Evolutionary conservation across 1,140 invertebrate genomes (phyloP).

Genomic region (Galleria mellonella): DNA sequence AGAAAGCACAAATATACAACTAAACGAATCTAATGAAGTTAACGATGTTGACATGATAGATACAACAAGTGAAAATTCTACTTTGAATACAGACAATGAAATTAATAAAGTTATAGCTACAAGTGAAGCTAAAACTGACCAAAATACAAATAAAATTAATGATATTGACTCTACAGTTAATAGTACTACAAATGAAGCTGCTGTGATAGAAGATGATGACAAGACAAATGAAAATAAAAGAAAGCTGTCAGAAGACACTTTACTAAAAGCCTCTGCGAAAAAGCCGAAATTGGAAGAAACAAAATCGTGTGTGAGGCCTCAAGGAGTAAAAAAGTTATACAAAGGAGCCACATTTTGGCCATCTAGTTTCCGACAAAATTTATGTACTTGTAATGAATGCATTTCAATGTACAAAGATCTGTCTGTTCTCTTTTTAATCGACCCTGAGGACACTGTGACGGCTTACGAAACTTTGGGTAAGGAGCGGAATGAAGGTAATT

Average conservation of each 20-base stretch:
- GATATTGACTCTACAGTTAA: slow-evolving; percentile 4
- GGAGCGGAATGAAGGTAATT: slow-evolving; percentile 65
- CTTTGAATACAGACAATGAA: too few relatives aligned
- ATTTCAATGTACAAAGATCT: slow-evolving; percentile 81
- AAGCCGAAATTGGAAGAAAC: slow-evolving; percentile 32
- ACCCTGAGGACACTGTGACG: slow-evolving; percentile 88
- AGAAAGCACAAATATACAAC: too few relatives aligned
- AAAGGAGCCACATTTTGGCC: slow-evolving; percentile 80
- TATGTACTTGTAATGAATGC: slow-evolving; percentile 82
- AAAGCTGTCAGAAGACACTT: slow-evolving; percentile 31
- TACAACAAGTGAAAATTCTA: not conserved
- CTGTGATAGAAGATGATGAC: not conserved
- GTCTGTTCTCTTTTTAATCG: slow-evolving; percentile 83
- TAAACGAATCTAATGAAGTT: too few relatives aligned
- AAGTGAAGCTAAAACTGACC: not conserved
- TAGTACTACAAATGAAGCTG: slow-evolving; percentile 7
- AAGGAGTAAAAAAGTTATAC: slow-evolving; percentile 26
- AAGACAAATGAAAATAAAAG: slow-evolving; percentile 27
- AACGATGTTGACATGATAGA: not conserved
- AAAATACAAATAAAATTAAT: slow-evolving; percentile 7
- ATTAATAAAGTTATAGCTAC: not conserved
- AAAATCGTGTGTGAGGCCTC: slow-evolving; percentile 32
- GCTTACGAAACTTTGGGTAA: slow-evolving; percentile 89
- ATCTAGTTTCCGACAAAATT: slow-evolving; percentile 81
- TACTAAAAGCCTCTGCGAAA: slow-evolving; percentile 23